Evolutionary conservation across 2,113 vertebrate genomes (phyloP), one percentile per base, ranked within the genome.

Genomic region (Falcunculus frontatus): DNA sequence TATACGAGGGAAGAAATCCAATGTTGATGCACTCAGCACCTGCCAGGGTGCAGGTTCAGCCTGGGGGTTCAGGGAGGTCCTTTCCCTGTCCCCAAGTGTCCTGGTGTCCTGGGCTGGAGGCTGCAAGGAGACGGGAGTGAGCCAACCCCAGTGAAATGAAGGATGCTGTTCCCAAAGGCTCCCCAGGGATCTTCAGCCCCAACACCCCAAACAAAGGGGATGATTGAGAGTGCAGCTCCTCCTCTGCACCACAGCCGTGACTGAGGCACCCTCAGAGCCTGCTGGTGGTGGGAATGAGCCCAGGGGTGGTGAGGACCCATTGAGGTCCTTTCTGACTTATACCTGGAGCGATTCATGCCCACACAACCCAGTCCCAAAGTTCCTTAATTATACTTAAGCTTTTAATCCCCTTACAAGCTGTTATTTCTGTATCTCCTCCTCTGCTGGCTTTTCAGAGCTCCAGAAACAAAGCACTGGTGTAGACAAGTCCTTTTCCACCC

Each of bases 281-380:
- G 49, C 42, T 49, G 62, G 9, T 11, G 72, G 9, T 64, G 50
- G 69, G 37, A 46, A 9, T 0, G 22, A 82, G 60, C 33, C 47
- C 62, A 37, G 70, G 33, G 33, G 13, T 2, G 3, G 10, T 39
- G 46, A 74, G 83, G 52, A 89, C 5, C 80, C 35, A 1, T 1
- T 3, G 39, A 23, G 72, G 20, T n/a, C 39, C 67, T 72, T 82
- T 52, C 16, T 17, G 15, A 0, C 18, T 4, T 3, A 15, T 1
- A 50, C 16, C 41, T 3, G 0, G n/a, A 56, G 42, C 0, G 0
- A 56, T 46, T 49, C 25, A 26, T 10, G 32, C n/a, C 62, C 33
- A 15, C 32, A 13, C 23, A 33, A 46, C 44, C 44, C 37, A 4
- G 21, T 26, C 52, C 55, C 63, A 55, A 76, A 85, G 37, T 29